Conservation (phyloP, 1,140 invertebrate genomes). For the Drosophila lini region DNA sequence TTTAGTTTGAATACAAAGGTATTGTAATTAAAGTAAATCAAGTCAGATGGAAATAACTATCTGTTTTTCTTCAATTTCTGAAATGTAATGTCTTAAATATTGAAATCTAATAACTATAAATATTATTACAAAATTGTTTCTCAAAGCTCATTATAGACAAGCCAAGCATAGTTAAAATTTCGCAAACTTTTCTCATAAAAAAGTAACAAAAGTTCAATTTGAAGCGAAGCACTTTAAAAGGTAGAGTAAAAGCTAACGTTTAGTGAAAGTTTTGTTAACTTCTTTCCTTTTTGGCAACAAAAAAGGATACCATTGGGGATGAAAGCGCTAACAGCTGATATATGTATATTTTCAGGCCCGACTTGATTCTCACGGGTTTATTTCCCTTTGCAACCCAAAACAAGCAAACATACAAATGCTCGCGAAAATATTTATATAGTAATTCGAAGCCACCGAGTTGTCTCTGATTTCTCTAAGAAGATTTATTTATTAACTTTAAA, state of each 20-base stretch:
- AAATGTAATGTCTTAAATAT: background rate
- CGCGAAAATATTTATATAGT: conserved; percentile 40
- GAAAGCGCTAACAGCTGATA: conserved; percentile 36
- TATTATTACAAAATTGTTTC: background rate
- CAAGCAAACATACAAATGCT: conserved; percentile 47
- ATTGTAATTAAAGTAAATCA: background rate
- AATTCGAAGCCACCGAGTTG: conserved; percentile 21
- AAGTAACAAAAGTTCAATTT: conserved; percentile 6
- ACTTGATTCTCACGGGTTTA: conserved; percentile 35
- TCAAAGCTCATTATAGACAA: background rate
- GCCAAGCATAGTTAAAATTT: background rate
- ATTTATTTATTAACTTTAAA: conserved; percentile 42
- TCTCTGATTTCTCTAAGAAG: conserved; percentile 26
- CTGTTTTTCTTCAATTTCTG: too few species aligned
- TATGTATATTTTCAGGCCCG: background rate
- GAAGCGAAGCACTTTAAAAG: conserved; percentile 14
- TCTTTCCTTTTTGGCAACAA: background rate
- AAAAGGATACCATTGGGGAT: conserved; percentile 19
- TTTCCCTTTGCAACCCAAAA: conserved; percentile 22
- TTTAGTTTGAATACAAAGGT: background rate
- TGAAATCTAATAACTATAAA: background rate
- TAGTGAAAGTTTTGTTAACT: conserved; percentile 30
- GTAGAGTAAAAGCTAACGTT: conserved; percentile 23
- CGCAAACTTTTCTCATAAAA: conserved; percentile 28
- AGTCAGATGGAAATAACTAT: background rate